A percentile compares a stretch with the other conserved stretches of the same genome.
phyloP scores from a whole-genome alignment of 2,888 invertebrate species.

The Zygothrica quintamaculata region DNA sequence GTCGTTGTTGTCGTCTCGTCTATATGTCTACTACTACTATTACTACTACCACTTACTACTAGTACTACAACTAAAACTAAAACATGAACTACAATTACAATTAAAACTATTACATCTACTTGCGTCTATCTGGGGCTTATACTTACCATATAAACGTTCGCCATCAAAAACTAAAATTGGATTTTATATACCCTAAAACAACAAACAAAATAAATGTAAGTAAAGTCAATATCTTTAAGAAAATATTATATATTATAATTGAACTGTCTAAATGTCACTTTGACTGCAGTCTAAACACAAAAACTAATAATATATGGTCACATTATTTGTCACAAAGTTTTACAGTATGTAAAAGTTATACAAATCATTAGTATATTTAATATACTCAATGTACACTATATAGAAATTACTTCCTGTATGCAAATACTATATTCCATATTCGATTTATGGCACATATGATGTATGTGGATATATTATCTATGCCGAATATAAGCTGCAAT shows the following conservation, averaged over 20 bases:
- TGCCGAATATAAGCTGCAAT: too few relatives aligned
- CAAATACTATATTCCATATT: too few relatives aligned
- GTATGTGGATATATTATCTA: too few relatives aligned
- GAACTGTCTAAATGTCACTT: background rate
- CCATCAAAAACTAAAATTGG: slow-evolving; percentile 37
- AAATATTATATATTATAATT: background rate
- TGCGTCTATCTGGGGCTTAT: slow-evolving; percentile 58
- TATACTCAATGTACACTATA: background rate
- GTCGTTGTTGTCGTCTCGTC: slow-evolving; percentile 76
- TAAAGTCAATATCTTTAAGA: slow-evolving; percentile 55
- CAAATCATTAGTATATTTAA: too few relatives aligned
- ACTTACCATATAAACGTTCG: slow-evolving; percentile 24
- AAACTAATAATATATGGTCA: background rate
- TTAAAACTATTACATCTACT: slow-evolving; percentile 51
- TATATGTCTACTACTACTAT: slow-evolving; percentile 74
- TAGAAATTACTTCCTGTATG: too few relatives aligned
- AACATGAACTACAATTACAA: slow-evolving; percentile 28
- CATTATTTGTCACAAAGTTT: background rate
- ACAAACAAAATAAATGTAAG: slow-evolving; percentile 58
- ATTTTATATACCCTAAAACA: slow-evolving; percentile 53
- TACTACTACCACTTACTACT: slow-evolving; percentile 56
- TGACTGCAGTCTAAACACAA: background rate
- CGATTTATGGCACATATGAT: too few relatives aligned
- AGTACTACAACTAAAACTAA: slow-evolving; percentile 27
- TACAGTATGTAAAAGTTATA: background rate